Base-by-base conservation (phyloP, 2,797 vertebrate species). In the Sphenopsis melanotis region DNA sequence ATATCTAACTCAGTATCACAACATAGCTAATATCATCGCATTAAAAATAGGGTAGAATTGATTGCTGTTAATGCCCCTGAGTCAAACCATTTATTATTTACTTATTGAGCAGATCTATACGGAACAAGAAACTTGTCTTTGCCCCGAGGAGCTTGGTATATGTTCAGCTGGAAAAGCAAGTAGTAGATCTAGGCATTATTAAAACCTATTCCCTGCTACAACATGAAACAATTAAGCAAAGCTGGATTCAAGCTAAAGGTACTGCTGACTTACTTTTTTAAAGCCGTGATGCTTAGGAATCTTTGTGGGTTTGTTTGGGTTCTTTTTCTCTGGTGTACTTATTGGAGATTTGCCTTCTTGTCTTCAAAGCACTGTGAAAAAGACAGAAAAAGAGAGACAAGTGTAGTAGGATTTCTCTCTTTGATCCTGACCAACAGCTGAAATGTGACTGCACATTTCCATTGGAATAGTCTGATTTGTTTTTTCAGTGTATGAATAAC, bases 31-130 rank as follows among this genome's bases (percentile, higher is more conserved):
- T 66, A 85, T 4, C 21, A 34, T 41, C 30, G 10, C 39, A 59
- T 91, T 76, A 69, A 63, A 91, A 61, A 79, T 13, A 65, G 18
- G 46, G 61, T 76, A 75, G 12, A 69, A 93, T 20, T 92, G 91
- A 78, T 78, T 89, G 47, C 47, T 1, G 5, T 44, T 81, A 78
- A 72, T 30, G 66, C 76, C 76, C 65, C 30, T 76, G 65, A 59
- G 83, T 59, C 8, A 4, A 81, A 76, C 59, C 50, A 83, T 91
- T 89, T 83, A 74, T 91, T 95, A 92, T 94, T 93, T 92, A 91
- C 72, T 92, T 94, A 44, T 49, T 88, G 66, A 83, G 44, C 47
- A 91, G 79, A 75, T 83, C 82, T 86, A 75, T 60, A 83, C 2
- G 3, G 79, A 91, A 76, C 53, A 94, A 89, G 79, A 72, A 81